Evolutionary conservation across 2,797 vertebrate genomes (phyloP).

Genomic region (Anableps anableps): DNA sequence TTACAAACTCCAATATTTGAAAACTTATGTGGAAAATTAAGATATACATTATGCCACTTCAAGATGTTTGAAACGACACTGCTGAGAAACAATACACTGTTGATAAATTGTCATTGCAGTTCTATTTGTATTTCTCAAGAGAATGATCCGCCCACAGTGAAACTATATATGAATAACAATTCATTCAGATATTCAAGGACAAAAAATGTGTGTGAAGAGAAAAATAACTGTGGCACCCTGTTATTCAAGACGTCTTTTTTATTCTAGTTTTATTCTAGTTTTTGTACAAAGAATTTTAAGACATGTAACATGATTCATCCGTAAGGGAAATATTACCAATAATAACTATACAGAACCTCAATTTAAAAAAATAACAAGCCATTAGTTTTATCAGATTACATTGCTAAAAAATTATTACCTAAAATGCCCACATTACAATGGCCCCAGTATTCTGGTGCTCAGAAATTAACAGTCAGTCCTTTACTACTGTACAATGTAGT

Average conservation of each 20-base stretch:
- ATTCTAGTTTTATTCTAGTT: neutral
- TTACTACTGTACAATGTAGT: neutral
- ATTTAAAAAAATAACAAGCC: neutral
- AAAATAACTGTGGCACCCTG: neutral
- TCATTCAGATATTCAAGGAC: constrained; percentile 4
- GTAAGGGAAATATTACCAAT: neutral
- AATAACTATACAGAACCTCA: neutral
- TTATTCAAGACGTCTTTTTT: neutral
- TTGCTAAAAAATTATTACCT: neutral
- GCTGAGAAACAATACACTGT: constrained; percentile 48
- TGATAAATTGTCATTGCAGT: constrained; percentile 22
- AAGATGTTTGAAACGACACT: constrained; percentile 30
- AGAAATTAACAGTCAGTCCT: too few species aligned
- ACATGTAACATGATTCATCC: neutral
- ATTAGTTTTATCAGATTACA: neutral
- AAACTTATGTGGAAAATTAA: neutral
- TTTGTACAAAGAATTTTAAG: neutral
- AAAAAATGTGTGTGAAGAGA: constrained; percentile 9
- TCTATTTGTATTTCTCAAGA: constrained; percentile 16
- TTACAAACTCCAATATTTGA: neutral
- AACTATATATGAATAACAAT: constrained; percentile 17
- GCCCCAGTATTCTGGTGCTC: too few species aligned
- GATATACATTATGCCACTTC: constrained; percentile 17
- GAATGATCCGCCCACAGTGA: constrained; percentile 10
- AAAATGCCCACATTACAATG: neutral